phyloP scores from a whole-genome alignment of 2,113 vertebrate species.

The Odocoileus hemionus region DNA sequence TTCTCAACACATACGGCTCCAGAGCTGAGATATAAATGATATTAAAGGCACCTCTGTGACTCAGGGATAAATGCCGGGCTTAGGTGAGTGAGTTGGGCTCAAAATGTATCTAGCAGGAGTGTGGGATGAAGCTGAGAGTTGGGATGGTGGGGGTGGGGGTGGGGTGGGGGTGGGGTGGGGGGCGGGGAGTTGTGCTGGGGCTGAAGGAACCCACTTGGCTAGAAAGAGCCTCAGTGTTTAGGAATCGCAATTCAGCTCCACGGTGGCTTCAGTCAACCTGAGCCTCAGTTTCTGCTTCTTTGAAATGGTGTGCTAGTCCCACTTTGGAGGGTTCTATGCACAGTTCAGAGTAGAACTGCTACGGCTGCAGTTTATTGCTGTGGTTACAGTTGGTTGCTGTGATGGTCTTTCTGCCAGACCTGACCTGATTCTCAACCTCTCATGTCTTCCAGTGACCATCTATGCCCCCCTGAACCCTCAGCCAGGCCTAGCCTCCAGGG shows the following conservation, averaged over 20 bases:
- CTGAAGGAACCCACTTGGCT: neutral
- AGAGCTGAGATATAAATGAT: neutral
- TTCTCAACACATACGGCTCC: neutral
- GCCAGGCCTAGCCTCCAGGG: neutral
- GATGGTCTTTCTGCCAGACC: neutral
- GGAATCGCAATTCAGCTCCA: neutral
- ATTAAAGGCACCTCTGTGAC: neutral
- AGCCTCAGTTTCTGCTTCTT: neutral
- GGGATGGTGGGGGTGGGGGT: neutral
- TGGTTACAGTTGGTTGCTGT: neutral
- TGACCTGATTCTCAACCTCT: neutral
- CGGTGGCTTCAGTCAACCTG: neutral
- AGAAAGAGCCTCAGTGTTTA: neutral
- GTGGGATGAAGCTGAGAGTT: neutral
- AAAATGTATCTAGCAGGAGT: neutral
- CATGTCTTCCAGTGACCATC: too few relatives aligned
- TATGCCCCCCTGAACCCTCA: neutral
- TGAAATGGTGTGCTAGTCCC: neutral
- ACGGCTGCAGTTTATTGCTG: rapidly evolving
- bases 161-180: too few relatives aligned
- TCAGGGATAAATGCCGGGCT: neutral
- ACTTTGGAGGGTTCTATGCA: neutral
- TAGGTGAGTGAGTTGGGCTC: neutral
- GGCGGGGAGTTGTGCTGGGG: neutral
- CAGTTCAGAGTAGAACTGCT: neutral